A percentile compares a stretch with the other conserved stretches of the same genome.
Evolutionary conservation across 2,888 invertebrate species (phyloP).

Genomic region (Glaucopsyche alexis): DNA sequence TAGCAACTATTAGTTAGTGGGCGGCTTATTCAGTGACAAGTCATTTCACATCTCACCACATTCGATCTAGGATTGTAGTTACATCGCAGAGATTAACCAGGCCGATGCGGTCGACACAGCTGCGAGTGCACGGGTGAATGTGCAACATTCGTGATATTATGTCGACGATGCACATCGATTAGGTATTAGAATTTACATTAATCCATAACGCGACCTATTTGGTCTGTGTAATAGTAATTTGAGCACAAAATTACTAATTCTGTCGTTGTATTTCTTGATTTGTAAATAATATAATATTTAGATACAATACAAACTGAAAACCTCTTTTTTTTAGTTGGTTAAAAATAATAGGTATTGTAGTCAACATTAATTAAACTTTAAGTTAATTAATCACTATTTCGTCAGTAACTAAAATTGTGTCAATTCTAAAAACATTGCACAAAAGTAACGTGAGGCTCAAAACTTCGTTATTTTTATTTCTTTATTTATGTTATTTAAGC

Average conservation of each 20-base stretch:
- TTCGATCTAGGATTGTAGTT: neutral
- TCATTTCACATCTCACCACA: conserved; percentile 5
- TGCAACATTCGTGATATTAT: neutral
- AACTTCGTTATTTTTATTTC: neutral
- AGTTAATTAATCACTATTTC: no score
- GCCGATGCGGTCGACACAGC: neutral
- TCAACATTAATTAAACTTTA: no score
- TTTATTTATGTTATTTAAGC: conserved; percentile 7
- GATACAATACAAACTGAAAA: no score
- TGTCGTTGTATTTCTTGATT: no score
- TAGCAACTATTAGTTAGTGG: no score
- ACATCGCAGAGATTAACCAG: conserved; percentile 2
- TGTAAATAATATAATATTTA: no score
- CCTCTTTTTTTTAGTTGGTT: no score
- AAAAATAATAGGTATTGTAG: no score
- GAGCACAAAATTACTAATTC: no score
- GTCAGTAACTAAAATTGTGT: no score
- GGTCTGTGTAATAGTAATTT: no score
- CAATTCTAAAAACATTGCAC: no score
- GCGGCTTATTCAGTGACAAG: neutral
- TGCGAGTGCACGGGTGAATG: neutral
- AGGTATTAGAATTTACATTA: neutral
- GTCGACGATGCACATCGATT: conserved; percentile 5
- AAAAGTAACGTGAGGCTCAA: neutral
- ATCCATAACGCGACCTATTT: neutral